These are phyloP conservation scores for Smutsia gigantea DNA, from an alignment of 2,797 vertebrate genomes.

Conservation along the genomic window DNA sequence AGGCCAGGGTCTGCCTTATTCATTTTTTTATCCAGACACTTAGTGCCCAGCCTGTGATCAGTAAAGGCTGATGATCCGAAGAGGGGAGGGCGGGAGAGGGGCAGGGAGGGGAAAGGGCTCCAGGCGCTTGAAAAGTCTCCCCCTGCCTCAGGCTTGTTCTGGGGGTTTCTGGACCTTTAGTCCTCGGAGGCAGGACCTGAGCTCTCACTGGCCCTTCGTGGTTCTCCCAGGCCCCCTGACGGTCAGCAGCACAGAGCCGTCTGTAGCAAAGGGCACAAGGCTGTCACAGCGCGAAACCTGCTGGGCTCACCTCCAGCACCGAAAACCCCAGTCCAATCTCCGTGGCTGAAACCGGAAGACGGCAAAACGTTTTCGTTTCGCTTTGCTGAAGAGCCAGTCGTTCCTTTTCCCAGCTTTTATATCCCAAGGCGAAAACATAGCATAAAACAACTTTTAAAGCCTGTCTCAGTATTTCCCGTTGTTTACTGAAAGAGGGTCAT, in stretches of 20 bases:
- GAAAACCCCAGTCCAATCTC: background rate
- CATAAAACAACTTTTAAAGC: background rate
- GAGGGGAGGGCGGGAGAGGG: background rate
- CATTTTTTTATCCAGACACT: background rate
- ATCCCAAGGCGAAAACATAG: background rate
- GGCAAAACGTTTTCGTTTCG: background rate
- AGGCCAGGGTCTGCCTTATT: background rate
- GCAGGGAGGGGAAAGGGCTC: too few relatives aligned
- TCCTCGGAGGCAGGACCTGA: background rate
- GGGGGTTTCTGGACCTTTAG: background rate
- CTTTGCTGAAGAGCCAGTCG: background rate
- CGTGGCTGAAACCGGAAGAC: background rate
- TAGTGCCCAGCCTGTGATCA: background rate
- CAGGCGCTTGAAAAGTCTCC: background rate
- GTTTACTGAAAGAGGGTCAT: conserved; percentile 4
- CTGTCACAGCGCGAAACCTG: too few relatives aligned
- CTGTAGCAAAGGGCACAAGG: background rate
- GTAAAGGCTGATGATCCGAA: background rate
- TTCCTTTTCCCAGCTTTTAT: background rate
- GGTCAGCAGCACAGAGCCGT: background rate
- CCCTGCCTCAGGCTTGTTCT: background rate
- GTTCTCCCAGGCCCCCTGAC: background rate
- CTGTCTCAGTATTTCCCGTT: background rate
- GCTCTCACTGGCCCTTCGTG: background rate
- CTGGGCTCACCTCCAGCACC: accelerated